phyloP scores from a whole-genome alignment of 2,888 invertebrate species.

The Hirudinaria manillensis region DNA sequence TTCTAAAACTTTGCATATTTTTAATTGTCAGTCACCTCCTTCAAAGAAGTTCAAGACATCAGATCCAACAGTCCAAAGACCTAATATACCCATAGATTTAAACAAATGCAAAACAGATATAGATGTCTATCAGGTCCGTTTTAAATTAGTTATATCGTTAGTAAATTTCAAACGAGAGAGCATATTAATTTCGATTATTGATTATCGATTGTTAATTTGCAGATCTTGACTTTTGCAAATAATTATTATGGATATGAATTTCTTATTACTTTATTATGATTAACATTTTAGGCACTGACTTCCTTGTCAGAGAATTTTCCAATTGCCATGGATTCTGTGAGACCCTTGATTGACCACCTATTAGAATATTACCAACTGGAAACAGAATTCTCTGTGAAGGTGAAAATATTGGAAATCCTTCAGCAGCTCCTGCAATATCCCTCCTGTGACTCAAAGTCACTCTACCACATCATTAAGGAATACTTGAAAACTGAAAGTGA shows the following conservation, averaged over 20 bases:
- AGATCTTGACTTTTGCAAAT: too few species aligned
- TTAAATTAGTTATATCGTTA: neutral
- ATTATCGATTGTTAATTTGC: too few species aligned
- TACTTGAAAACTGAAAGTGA: neutral
- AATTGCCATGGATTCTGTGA: neutral
- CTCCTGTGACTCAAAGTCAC: neutral
- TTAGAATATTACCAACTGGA: neutral
- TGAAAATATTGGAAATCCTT: neutral
- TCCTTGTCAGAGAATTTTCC: neutral
- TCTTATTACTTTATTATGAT: neutral
- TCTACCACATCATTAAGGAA: neutral
- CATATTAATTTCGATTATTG: too few species aligned
- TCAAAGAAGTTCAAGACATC: neutral
- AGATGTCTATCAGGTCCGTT: neutral
- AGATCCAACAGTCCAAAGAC: neutral
- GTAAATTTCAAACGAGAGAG: too few species aligned
- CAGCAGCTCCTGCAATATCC: neutral
- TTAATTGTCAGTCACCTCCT: neutral
- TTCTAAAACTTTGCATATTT: neutral
- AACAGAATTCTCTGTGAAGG: neutral
- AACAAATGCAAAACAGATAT: slow-evolving; percentile 5
- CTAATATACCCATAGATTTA: neutral
- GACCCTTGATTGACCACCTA: neutral
- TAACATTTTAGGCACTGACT: neutral
- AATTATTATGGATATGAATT: too few species aligned